Evolutionary conservation across 2,888 invertebrate genomes (phyloP), one percentile per base, ranked within the genome.

Genomic region (Sphaeridia pumilis): DNA sequence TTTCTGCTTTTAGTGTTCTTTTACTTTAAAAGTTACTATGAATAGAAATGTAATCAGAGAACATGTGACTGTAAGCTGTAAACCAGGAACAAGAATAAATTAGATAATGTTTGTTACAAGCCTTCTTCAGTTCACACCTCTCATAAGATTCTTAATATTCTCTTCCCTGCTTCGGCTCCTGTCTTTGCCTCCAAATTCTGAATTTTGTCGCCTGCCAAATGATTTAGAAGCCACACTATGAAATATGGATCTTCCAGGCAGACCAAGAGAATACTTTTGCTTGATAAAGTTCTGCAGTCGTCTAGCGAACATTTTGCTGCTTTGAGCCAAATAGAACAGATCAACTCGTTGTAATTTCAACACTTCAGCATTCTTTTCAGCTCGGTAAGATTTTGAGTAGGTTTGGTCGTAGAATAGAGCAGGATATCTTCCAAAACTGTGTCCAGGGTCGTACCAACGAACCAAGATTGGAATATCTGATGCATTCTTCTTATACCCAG

Each of bases 351-450:
- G 43, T 10, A 63, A 38, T 49, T 57, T 56, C 17, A 63, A 36
- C 3, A 62, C 35, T 48, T 62, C 62, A 2, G 55, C 58, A 12
- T 47, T 45, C 4, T 52, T 58, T 46, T 62, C 62, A 0, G 62
- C 60, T 4, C 62, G 49, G 36, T 60, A 62, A 0, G 56, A 54
- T 24, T 54, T 55, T 20, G 53, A 43, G 44, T 62, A 46, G 26
- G 31, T n/a, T 44, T 50, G 26, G 26, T 61, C 52, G 21, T 50
- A 48, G 24, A 60, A 64, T 1, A 61, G 49, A 4, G 55, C 55
- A 3, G 64, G 52, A 22, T 58, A 55, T 31, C 52, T 24, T 20
- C 61, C 64, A 45, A 64, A 64, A 5, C 58, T 51, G 26, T 56
- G 50, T 2, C 62, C 60, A 1, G 26, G 47, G 14, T 55, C 55